phyloP scores from a whole-genome alignment of 1,140 invertebrate genomes.

The Bombus vancouverensis region DNA sequence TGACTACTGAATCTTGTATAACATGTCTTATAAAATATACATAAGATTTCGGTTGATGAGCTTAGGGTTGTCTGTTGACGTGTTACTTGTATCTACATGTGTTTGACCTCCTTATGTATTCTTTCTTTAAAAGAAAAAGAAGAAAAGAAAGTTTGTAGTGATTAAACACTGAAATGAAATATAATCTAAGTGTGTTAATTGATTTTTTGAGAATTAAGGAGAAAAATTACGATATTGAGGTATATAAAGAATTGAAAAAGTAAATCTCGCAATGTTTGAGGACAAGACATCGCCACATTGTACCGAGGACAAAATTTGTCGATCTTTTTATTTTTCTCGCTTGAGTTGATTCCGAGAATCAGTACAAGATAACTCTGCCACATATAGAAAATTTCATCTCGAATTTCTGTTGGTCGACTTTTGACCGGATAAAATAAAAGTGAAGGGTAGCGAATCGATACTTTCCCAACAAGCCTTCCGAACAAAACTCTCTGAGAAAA shows the following conservation, averaged over 20 bases:
- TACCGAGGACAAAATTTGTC: no score
- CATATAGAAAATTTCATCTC: not conserved
- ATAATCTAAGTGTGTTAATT: no score
- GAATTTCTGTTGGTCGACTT: constrained; percentile 18
- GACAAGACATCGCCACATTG: not conserved
- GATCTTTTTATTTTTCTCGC: not conserved
- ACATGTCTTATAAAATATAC: constrained; percentile 6
- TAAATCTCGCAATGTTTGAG: not conserved
- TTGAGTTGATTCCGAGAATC: not conserved
- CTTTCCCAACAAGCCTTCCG: not conserved
- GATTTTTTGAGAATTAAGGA: no score
- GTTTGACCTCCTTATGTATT: not conserved
- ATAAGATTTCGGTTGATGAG: not conserved
- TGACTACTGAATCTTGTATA: not conserved
- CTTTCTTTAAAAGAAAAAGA: not conserved
- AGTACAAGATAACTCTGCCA: not conserved
- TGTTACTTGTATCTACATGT: not conserved
- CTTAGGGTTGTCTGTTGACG: not conserved
- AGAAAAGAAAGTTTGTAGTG: no score
- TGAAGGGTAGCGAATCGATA: constrained; percentile 5
- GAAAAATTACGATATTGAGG: not conserved
- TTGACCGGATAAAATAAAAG: constrained; percentile 14
- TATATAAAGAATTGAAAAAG: not conserved
- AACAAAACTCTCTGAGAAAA: not conserved
- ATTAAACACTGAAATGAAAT: no score